phyloP scores from a whole-genome alignment of 2,113 vertebrate genomes.

The Panurus biarmicus region DNA sequence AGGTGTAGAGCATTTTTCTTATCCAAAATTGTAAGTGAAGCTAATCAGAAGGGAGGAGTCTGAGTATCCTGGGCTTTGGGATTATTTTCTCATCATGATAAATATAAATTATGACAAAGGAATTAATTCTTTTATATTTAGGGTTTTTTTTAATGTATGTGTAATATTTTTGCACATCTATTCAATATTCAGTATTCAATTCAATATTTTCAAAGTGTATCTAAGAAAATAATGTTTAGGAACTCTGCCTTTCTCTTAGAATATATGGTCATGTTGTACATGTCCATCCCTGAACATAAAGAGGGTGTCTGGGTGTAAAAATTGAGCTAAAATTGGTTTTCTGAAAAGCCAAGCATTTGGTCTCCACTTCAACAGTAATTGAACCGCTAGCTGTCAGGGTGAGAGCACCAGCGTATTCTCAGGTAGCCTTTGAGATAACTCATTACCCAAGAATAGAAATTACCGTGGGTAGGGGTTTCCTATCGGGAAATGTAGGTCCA shows the following conservation, averaged over 20 bases:
- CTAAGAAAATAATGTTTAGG: not conserved
- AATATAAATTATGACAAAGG: not conserved
- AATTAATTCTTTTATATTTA: not conserved
- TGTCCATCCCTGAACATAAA: not conserved
- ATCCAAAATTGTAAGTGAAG: not conserved
- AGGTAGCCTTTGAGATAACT: not conserved
- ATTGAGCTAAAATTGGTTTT: not conserved
- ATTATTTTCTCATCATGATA: not conserved
- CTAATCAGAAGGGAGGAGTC: not conserved
- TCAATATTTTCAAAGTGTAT: not conserved
- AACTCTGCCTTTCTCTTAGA: not conserved
- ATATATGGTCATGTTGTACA: not conserved
- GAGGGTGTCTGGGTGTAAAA: not conserved
- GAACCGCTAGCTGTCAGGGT: not conserved
- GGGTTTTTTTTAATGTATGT: not conserved
- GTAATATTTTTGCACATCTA: not conserved
- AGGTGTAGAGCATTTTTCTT: not conserved
- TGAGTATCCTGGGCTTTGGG: not conserved
- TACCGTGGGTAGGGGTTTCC: not conserved
- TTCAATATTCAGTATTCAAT: not conserved
- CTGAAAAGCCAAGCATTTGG: not conserved
- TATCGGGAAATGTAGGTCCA: not conserved
- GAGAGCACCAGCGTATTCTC: not conserved
- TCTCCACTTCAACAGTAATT: not conserved
- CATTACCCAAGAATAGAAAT: not conserved